phyloP scores from a whole-genome alignment of 2,797 vertebrate species.

The Lutjanus argentimaculatus region DNA sequence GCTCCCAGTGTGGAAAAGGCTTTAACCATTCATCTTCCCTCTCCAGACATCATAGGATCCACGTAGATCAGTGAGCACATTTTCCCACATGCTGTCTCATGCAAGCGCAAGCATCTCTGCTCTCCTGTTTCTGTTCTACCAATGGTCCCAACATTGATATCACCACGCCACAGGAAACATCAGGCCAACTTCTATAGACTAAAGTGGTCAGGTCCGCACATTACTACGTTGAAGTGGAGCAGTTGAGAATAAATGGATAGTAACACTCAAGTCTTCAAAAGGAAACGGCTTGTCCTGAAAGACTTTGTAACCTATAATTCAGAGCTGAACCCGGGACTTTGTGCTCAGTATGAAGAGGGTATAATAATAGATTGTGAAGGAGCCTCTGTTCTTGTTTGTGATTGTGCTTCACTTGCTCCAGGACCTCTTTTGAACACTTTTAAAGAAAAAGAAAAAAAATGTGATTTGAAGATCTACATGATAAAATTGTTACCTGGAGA shows the following conservation, averaged over 20 bases:
- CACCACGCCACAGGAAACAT: constrained; percentile 52
- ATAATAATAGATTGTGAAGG: constrained; percentile 71
- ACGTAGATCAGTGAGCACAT: constrained; percentile 82
- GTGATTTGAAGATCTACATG: constrained; percentile 71
- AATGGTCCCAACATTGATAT: constrained; percentile 57
- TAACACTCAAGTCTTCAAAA: constrained; percentile 59
- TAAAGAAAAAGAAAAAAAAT: constrained; percentile 65
- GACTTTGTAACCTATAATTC: constrained; percentile 70
- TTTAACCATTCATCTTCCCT: constrained; percentile 91
- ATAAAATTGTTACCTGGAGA: constrained; percentile 67
- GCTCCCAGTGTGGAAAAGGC: constrained; percentile 89
- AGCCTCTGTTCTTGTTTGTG: constrained; percentile 73
- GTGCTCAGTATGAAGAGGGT: constrained; percentile 71
- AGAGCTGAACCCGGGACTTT: constrained; percentile 63
- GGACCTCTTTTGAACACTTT: constrained; percentile 78
- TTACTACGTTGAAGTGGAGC: constrained; percentile 48
- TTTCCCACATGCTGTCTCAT: constrained; percentile 36
- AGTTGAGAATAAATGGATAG: constrained; percentile 58
- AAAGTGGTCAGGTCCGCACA: constrained; percentile 52
- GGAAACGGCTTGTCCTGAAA: constrained; percentile 53
- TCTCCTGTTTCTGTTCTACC: constrained; percentile 56
- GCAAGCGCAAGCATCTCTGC: constrained; percentile 31
- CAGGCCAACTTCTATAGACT: constrained; percentile 63
- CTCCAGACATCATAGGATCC: constrained; percentile 88
- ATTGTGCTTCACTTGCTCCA: constrained; percentile 79